Base-by-base conservation (phyloP, 2,797 vertebrate genomes). In the Synanceia verrucosa region DNA sequence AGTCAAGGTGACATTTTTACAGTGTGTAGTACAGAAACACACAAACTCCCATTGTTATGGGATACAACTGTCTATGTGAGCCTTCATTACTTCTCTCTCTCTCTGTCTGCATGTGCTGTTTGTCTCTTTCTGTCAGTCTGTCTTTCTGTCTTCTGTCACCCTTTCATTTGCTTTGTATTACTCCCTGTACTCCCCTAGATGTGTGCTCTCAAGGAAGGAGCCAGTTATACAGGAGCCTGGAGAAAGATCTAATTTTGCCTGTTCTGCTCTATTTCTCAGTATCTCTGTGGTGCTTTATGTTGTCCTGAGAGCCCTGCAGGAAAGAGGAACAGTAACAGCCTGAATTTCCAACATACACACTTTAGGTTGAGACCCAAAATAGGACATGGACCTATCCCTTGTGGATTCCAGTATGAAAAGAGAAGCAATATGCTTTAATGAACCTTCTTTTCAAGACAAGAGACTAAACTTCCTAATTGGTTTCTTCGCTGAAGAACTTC, bases 231-330 rank as follows among this genome's bases (percentile, higher is more conserved):
- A 33, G 34, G 44, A 78, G 79, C 70, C 81, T 68, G 79, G 41
- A 86, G 77, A 88, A 85, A 85, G 70, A 78, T 84, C 83, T 79
- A 75, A 90, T 85, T 84, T 81, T 63, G 81, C 82, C 19, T 36
- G 87, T 91, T 91, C 82, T 89, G 91, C 89, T 90, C 87, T 86
- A 83, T 84, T 92, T 91, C 82, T 79, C 84, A 63, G 44, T 61
- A 77, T 79, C 82, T 88, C 86, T 70, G 78, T 59, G 82, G 81
- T 77, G 59, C 73, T 83, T 74, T 53, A 29, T 71, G 76, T 70
- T 81, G 70, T 88, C 86, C 76, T 78, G 61, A 70, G 85, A 85
- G 68, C 62, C 53, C 60, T 60, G 64, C 71, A 62, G 64, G 56
- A 73, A 59, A 43, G 43, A 70, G 9, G 61, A 79, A 76, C 61